Conservation (phyloP, 2,797 vertebrate genomes). For the Sebastes umbrosus region DNA sequence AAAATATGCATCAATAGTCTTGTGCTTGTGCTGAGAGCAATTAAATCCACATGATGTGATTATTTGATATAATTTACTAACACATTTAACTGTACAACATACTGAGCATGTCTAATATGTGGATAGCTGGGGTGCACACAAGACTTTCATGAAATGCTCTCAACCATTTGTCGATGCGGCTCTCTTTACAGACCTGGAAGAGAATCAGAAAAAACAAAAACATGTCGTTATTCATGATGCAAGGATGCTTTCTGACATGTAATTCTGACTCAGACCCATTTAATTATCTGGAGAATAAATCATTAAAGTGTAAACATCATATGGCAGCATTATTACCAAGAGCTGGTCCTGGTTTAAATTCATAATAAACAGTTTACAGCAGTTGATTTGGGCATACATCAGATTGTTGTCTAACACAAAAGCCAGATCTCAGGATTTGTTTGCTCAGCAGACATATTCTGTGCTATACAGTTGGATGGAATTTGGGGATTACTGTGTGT, state of each 20-base stretch:
- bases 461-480: too few species aligned
- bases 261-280: neutral
- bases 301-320: too few species aligned
- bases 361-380: conserved; percentile 6
- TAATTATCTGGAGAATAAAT: neutral
- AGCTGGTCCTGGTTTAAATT: neutral
- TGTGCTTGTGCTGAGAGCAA: too few species aligned
- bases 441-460: too few species aligned
- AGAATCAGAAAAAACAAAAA: neutral
- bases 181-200: neutral
- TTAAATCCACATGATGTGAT: neutral
- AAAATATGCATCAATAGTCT: too few species aligned
- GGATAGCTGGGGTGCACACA: too few species aligned
- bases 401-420: neutral
- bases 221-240: fast-evolving
- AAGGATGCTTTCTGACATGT: neutral
- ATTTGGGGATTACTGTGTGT: neutral
- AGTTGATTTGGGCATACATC: neutral
- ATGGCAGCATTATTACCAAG: neutral
- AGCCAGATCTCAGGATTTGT: neutral
- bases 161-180: too few species aligned
- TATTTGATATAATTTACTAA: neutral
- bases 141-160: too few species aligned
- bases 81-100: too few species aligned
- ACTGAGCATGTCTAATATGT: neutral